A percentile compares a stretch with the other conserved stretches of the same genome.
phyloP scores from a whole-genome alignment of 2,888 invertebrate species.

The Amphimallon solstitiale region DNA sequence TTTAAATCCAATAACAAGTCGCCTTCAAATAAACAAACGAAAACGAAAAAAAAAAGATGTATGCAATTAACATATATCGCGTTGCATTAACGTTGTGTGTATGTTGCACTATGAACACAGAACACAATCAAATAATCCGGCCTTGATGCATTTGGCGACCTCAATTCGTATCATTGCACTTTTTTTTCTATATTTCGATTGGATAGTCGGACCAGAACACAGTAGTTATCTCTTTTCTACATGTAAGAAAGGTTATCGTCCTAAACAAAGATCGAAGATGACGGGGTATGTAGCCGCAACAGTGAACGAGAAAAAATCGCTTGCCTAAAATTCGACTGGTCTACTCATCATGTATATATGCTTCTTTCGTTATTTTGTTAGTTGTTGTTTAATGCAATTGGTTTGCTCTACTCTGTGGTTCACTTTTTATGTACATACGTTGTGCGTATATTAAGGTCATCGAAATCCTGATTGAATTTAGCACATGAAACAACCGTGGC shows the following conservation, averaged over 20 bases:
- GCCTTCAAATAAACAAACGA: slow-evolving; percentile 32
- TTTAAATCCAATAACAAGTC: slow-evolving; percentile 33
- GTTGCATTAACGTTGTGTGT: slow-evolving; percentile 25
- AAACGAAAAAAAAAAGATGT: slow-evolving; percentile 20
- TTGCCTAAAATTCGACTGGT: slow-evolving; percentile 42
- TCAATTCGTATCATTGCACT: slow-evolving; percentile 62
- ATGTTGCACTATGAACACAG: slow-evolving; percentile 34
- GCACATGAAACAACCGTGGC: slow-evolving; percentile 34
- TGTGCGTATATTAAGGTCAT: slow-evolving; percentile 47
- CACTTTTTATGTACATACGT: not conserved
- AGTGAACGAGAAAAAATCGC: slow-evolving; percentile 12
- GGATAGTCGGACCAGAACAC: not conserved
- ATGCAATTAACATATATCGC: slow-evolving; percentile 32
- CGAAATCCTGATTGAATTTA: slow-evolving; percentile 51
- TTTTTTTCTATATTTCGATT: slow-evolving; percentile 46
- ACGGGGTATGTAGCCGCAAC: slow-evolving; percentile 35
- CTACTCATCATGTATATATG: slow-evolving; percentile 44
- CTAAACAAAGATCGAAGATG: not conserved
- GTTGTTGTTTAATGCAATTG: slow-evolving; percentile 48
- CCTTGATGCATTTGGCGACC: slow-evolving; percentile 63
- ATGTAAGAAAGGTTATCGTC: slow-evolving; percentile 19
- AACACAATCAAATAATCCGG: slow-evolving; percentile 56
- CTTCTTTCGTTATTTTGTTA: slow-evolving; percentile 48
- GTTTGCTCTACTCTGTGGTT: slow-evolving; percentile 46
- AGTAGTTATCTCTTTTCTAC: slow-evolving; percentile 42